Base-by-base conservation (phyloP, 2,888 invertebrate genomes). In the Eupithecia tripunctaria region DNA sequence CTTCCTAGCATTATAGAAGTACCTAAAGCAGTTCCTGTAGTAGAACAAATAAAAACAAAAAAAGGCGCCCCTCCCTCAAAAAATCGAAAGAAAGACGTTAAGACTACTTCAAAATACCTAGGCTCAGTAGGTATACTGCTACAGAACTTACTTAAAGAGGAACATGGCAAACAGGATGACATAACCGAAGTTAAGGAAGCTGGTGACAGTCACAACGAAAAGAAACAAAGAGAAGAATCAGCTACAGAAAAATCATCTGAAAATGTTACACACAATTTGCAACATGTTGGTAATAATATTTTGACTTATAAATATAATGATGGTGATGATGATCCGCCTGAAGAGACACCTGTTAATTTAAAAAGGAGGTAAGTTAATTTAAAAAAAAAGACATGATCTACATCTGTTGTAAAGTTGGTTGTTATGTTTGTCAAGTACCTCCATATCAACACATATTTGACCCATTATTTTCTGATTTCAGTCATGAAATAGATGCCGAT, bases 41-140 rank as follows among this genome's bases (percentile, higher is more conserved):
- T 88, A 29, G 81, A 86, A 74, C 81, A 85, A 73, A 85, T 89
- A 27, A 86, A 86, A 41, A 74, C 89, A 69, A 87, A 90, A 36
- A 87, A 88, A 38, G 88, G 18, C 14, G 3, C 29, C 15, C 29
- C 88, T 73, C 73, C 73, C 2, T 56, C 56, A 14, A 90, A 89
- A 75, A 71, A 81, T 15, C 88, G 82, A 70, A 92, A 88, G 77
- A 87, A 81, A 51, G 87, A 82, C 75, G 91, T 88, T 72, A 91
- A 86, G 79, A 77, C 82, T 18, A 87, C 83, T 73, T 80, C 80
- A 51, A 90, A 82, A 75, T 86, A 92, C 63, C 79, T 95, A 21
- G 92, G 91, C 43, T 96, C 96, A 64, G 95, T 96, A n/a, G 96
- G 96, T 7, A 87, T 93, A 41, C 85, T 96, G 41, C 86, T 96